phyloP scores from a whole-genome alignment of 2,888 invertebrate genomes.

The Caenorhabditis sinica region DNA sequence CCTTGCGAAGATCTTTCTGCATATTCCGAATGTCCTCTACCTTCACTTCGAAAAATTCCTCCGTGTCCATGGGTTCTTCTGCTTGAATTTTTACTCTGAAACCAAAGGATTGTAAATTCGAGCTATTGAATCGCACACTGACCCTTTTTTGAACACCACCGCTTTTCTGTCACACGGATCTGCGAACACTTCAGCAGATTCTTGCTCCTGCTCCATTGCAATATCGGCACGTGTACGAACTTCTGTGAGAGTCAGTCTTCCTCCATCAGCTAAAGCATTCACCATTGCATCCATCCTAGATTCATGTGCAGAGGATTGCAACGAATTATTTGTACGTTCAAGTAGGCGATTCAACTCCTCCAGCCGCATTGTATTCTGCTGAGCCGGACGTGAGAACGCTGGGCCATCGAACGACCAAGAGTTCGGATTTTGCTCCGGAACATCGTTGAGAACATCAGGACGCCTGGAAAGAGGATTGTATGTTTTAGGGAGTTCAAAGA shows the following conservation, averaged over 20 bases:
- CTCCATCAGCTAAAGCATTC: conserved; percentile 60
- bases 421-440: conserved; percentile 46
- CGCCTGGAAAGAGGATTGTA: background rate
- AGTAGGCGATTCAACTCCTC: conserved; percentile 66
- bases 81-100: conserved; percentile 22
- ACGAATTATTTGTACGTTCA: conserved; percentile 59
- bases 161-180: conserved; percentile 70
- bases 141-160: conserved; percentile 64
- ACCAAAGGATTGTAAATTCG: background rate
- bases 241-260: conserved; percentile 51
- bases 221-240: conserved; percentile 47
- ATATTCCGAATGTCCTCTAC: conserved; percentile 71
- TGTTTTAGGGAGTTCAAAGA: no score
- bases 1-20: conserved; percentile 71
- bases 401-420: conserved; percentile 68
- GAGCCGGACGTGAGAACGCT: conserved; percentile 51
- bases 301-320: conserved; percentile 10
- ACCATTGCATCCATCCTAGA: conserved; percentile 60
- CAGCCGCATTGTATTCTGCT: conserved; percentile 47
- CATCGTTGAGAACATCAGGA: conserved; percentile 56
- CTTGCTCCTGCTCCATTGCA: conserved; percentile 41
- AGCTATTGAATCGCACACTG: background rate
- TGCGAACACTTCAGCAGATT: conserved; percentile 51
- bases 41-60: conserved; percentile 76
- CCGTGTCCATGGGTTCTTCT: conserved; percentile 66